A percentile compares a stretch with the other conserved stretches of the same genome.
Evolutionary conservation across 2,888 invertebrate species (phyloP).

Genomic region (Platerodrilus igneus): DNA sequence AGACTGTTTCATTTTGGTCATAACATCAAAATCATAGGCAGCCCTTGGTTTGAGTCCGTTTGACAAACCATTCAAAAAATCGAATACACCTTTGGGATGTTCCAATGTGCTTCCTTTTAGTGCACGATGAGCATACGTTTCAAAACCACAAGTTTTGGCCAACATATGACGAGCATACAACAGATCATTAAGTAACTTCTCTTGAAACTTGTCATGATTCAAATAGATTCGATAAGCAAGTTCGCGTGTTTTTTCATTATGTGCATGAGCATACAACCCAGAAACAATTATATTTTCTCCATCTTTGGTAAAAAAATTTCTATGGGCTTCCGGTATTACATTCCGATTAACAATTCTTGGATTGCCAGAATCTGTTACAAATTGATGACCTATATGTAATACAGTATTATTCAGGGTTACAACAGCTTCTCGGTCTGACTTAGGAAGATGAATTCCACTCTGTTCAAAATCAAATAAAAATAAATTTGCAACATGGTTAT

Average conservation of each 20-base stretch:
- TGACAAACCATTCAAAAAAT: constrained; percentile 75
- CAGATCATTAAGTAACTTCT: constrained; percentile 66
- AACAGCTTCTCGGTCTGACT: constrained; percentile 65
- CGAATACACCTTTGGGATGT: constrained; percentile 69
- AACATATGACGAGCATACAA: constrained; percentile 71
- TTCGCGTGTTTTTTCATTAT: constrained; percentile 75
- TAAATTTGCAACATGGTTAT: constrained; percentile 79
- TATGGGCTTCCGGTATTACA: constrained; percentile 65
- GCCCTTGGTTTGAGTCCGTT: constrained; percentile 67
- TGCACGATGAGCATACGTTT: constrained; percentile 84
- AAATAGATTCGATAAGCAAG: constrained; percentile 83
- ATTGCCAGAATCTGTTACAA: constrained; percentile 70
- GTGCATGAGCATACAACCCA: constrained; percentile 79
- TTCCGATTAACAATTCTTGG: constrained; percentile 63
- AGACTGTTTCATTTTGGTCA: constrained; percentile 68
- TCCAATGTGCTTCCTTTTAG: constrained; percentile 84
- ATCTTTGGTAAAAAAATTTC: constrained; percentile 63
- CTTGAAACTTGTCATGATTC: constrained; percentile 72
- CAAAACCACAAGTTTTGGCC: constrained; percentile 84
- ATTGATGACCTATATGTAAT: constrained; percentile 76
- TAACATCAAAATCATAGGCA: constrained; percentile 66
- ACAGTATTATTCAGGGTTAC: constrained; percentile 85
- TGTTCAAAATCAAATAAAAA: constrained; percentile 98
- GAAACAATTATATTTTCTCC: constrained; percentile 72
- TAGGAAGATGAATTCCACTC: constrained; percentile 90